Evolutionary conservation across 2,888 invertebrate species (phyloP).

Genomic region (Netelia virgata): DNA sequence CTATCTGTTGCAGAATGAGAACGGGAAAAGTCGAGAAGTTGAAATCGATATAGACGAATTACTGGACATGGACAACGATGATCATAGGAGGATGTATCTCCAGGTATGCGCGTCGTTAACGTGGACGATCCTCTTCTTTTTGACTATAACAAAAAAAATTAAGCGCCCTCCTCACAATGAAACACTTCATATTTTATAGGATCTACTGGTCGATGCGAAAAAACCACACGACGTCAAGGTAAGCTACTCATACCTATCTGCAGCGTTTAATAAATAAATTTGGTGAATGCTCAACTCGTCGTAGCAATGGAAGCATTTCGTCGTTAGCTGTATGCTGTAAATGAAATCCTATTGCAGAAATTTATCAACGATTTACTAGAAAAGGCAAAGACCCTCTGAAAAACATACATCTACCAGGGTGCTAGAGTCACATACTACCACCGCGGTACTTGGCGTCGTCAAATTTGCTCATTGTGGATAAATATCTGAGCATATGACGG

Average conservation of each 20-base stretch:
- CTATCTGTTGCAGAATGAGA: slow-evolving; percentile 85
- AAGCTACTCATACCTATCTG: slow-evolving; percentile 76
- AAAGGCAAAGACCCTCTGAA: slow-evolving; percentile 95
- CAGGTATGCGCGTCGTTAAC: slow-evolving; percentile 86
- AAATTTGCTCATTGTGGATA: slow-evolving; percentile 78
- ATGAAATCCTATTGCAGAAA: slow-evolving; percentile 89
- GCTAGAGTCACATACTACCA: slow-evolving; percentile 64
- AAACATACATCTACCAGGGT: slow-evolving; percentile 69
- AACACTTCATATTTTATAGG: slow-evolving; percentile 84
- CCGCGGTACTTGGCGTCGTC: slow-evolving; percentile 69
- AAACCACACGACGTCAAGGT: slow-evolving; percentile 95
- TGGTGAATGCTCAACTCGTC: slow-evolving; percentile 35
- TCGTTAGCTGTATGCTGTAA: not conserved
- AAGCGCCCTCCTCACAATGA: not conserved
- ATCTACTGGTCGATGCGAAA: slow-evolving; percentile 92
- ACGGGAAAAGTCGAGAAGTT: slow-evolving; percentile 89
- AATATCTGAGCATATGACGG: slow-evolving; percentile 2
- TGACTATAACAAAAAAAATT: not conserved
- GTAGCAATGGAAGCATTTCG: too few species aligned
- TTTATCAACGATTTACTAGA: slow-evolving; percentile 95
- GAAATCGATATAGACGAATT: slow-evolving; percentile 98
- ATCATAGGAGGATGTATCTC: slow-evolving; percentile 92
- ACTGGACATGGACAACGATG: slow-evolving; percentile 96
- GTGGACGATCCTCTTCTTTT: not conserved
- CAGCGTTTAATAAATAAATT: slow-evolving; percentile 18